These are phyloP conservation scores for Magallana nippona DNA, from an alignment of 2,888 invertebrate species.

Conservation along the genomic window DNA sequence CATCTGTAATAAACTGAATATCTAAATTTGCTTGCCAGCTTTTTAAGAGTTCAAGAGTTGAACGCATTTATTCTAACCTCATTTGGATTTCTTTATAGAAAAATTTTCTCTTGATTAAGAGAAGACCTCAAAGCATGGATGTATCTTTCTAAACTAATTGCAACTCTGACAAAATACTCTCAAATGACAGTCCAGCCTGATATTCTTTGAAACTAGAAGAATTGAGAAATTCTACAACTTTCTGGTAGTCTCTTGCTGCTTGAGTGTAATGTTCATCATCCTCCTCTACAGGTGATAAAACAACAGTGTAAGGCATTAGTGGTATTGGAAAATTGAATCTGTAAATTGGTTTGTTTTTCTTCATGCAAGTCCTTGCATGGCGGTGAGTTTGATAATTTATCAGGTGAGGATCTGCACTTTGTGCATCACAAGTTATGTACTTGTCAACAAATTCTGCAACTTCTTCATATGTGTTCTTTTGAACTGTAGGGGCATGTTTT, in stretches of 20 bases:
- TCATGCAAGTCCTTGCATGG: constrained; percentile 56
- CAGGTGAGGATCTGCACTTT: constrained; percentile 42
- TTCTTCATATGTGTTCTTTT: constrained; percentile 34
- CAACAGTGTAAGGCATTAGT: constrained; percentile 49
- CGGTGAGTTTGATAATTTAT: constrained; percentile 52
- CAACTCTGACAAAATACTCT: constrained; percentile 27
- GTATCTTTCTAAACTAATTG: constrained; percentile 23
- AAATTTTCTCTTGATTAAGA: constrained; percentile 31
- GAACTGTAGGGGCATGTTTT: constrained; percentile 49
- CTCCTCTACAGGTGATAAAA: constrained; percentile 48
- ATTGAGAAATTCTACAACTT: neutral
- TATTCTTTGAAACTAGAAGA: neutral
- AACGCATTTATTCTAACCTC: constrained; percentile 47
- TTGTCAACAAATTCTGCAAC: constrained; percentile 54
- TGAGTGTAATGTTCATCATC: neutral
- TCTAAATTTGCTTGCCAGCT: constrained; percentile 52
- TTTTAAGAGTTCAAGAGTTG: constrained; percentile 44
- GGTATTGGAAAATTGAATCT: constrained; percentile 57
- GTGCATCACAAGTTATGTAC: constrained; percentile 52
- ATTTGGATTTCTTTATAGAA: constrained; percentile 31
- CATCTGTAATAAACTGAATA: constrained; percentile 50
- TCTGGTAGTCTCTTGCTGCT: neutral
- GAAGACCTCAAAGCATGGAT: constrained; percentile 34
- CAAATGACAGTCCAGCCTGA: constrained; percentile 25
- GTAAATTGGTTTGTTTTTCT: constrained; percentile 50